Base-by-base conservation (phyloP, 2,888 invertebrate genomes). In the Seladonia tumulorum region DNA sequence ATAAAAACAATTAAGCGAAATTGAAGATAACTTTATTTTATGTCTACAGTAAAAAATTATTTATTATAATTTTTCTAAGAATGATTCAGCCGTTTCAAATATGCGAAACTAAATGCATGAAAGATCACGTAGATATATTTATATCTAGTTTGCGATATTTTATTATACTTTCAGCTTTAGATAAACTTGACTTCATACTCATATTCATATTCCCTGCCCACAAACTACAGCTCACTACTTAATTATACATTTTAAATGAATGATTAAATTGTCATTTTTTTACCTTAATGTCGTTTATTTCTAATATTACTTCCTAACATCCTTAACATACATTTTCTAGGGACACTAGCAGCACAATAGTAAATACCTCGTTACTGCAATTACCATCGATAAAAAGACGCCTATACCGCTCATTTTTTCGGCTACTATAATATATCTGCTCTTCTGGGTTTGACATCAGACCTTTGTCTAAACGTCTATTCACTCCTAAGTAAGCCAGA, bases 51-150 rank as follows among this genome's bases (percentile, higher is more conserved):
- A 68, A 45, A 63, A 75, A 39, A 80, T 87, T 82, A 86, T 87
- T 87, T 87, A 84, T 83, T 84, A 57, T 68, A 81, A 42, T 76
- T 76, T 42, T 77, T 80, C n/a, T 82, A 68, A 18, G 63, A 49
- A 63, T 39, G 12, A 35, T 22, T 68, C 68, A 39, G 1, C 22
- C 35, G 35, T 39, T 68, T 39, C 22, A 39, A 68, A 35, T 68
- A 68, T 68, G 68, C 22, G 10, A 68, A 68, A 39, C 12, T 68
- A 39, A 68, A 68, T 68, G 68, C 68, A 39, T 68, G 68, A 39
- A 39, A 68, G 35, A 39, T 68, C 18, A 39, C 39, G 5, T 60
- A n/a, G 49, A 22, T 49, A 42, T 76, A 78, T 83, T 66, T 53
- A 78, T 63, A 66, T 72, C 35, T 53, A 75, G 45, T 76, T 81